Evolutionary conservation across 1,140 invertebrate species (phyloP), one percentile per base, ranked within the genome.

Genomic region (Papilio polyxenes): DNA sequence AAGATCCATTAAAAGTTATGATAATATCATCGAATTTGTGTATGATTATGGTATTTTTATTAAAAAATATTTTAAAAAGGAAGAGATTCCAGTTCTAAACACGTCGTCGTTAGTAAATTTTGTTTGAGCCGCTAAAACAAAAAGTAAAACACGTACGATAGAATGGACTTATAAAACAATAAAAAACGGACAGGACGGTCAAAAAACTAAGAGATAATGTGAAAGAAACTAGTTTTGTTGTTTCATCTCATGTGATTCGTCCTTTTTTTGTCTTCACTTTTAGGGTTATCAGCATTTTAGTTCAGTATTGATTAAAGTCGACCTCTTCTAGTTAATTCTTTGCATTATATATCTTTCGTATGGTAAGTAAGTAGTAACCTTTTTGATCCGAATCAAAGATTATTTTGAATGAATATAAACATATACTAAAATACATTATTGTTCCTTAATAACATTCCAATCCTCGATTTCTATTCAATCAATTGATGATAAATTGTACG

Each of bases 201-300:
- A 37, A 37, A 72, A 72, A 37, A 17, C 11, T 6, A 8, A 72
- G 1, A 72, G 23, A 72, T 40, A 37, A 7, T 72, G 31, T 15
- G 65, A 72, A 31, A 72, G 31, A 72, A 40, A 72, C 65, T 17
- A 40, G 65, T 72, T 72, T 37, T 13, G 65, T 72, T 37, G 13
- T 15, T 72, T 17, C 23, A 37, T 72, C 23, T 72, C 65, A 15
- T 15, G 6, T 72, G 31, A 40, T 17, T 65, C 59, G 62, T 65
- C 31, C 31, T 72, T 72, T 72, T n/a, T 72, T 72, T 72, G 65
- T 72, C 65, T 37, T 7, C 23, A 3, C 4, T 72, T 6, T 17
- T 72, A 72, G 65, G 65, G 65, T 72, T 72, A 31, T 4, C 31
- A 37, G 23, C 15, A 0, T 5, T 72, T 10, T 15, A 23, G 13